These are phyloP conservation scores for Drosophila ogumai DNA, from an alignment of 1,140 invertebrate genomes.

Conservation along the genomic window DNA sequence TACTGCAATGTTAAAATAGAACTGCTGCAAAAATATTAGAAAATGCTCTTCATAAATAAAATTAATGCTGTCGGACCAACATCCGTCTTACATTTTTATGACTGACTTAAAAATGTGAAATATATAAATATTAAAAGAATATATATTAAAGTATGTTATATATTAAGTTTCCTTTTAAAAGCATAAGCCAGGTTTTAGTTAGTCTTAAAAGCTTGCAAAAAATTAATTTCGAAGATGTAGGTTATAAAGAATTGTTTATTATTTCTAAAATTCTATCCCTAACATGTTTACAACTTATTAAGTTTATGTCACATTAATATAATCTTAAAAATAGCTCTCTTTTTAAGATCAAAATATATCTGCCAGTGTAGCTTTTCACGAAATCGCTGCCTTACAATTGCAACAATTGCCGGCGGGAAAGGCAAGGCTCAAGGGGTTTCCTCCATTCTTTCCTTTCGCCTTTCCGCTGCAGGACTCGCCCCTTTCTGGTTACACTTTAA, in stretches of 20 bases:
- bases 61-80: neutral
- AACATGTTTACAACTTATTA: too few relatives aligned
- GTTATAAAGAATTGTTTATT: too few relatives aligned
- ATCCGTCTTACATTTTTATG: neutral
- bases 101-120: too few relatives aligned
- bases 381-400: conserved; percentile 44
- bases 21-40: neutral
- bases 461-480: conserved; percentile 46
- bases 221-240: too few relatives aligned
- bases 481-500: conserved; percentile 80
- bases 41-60: neutral
- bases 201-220: neutral
- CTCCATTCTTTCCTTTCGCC: conserved; percentile 33
- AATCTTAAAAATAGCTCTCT: neutral
- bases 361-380: conserved; percentile 40
- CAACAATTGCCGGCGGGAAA: conserved; percentile 47
- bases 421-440: conserved; percentile 56
- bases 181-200: neutral
- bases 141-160: too few relatives aligned
- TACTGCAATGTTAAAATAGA: too few relatives aligned
- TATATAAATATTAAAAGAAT: too few relatives aligned
- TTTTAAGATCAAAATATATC: neutral
- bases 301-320: neutral
- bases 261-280: too few relatives aligned
- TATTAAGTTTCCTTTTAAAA: too few relatives aligned